Evolutionary conservation across 2,113 vertebrate species (phyloP).

Genomic region (Zapus hudsonius): DNA sequence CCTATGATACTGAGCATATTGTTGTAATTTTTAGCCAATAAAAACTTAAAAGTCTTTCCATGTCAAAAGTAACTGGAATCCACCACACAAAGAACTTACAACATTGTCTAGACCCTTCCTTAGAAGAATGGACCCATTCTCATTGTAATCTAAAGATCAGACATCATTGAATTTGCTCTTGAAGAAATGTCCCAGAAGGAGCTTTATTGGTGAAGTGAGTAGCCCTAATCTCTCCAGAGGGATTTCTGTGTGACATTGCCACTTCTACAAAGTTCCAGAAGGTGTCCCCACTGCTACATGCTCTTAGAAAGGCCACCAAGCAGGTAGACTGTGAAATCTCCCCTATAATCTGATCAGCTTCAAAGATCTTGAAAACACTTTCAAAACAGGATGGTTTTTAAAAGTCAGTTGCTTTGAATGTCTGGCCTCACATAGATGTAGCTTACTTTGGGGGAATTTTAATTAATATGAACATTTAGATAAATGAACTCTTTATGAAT

Average conservation of each 20-base stretch:
- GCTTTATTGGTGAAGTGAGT: not conserved
- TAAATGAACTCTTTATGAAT: constrained; percentile 12
- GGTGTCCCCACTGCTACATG: constrained; percentile 78
- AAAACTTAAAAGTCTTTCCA: not conserved
- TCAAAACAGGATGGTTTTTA: constrained; percentile 43
- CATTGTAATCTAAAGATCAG: not conserved
- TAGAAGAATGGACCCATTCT: not conserved
- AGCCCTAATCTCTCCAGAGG: not conserved
- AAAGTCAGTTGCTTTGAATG: constrained; percentile 1
- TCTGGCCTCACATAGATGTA: not conserved
- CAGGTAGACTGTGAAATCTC: not conserved
- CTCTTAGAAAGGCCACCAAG: accelerated
- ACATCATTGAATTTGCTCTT: not conserved
- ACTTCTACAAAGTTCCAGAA: constrained; percentile 79
- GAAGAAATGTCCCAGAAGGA: not conserved
- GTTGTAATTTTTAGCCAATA: too few relatives aligned
- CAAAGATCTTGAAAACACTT: constrained; percentile 44
- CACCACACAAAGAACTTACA: not conserved
- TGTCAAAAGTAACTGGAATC: not conserved
- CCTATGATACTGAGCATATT: too few relatives aligned
- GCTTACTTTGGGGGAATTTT: constrained; percentile 34
- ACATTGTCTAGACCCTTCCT: not conserved
- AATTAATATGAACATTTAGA: constrained; percentile 41
- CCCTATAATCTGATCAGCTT: not conserved
- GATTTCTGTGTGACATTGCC: accelerated